Evolutionary conservation across 2,113 vertebrate species (phyloP).

Genomic region (Lagopus muta): DNA sequence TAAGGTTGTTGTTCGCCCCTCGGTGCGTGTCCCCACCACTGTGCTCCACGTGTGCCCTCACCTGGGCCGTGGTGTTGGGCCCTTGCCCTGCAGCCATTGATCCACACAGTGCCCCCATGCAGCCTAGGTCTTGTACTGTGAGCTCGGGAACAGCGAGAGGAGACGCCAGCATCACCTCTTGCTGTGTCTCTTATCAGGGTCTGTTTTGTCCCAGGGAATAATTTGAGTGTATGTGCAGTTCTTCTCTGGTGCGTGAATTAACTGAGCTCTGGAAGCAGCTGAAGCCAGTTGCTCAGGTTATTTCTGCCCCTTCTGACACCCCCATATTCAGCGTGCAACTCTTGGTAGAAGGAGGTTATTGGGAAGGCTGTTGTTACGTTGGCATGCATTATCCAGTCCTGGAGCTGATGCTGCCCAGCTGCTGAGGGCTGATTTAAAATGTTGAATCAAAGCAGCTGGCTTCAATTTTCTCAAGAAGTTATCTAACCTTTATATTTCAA

Average conservation of each 20-base stretch:
- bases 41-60: not conserved
- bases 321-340: not conserved
- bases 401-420: slow-evolving; percentile 36
- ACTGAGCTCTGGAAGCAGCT: not conserved
- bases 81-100: not conserved
- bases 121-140: rapidly evolving
- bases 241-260: not conserved
- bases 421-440: not conserved
- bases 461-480: not conserved
- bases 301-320: not conserved
- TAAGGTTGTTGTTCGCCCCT: too few species aligned
- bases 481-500: not conserved
- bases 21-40: not conserved
- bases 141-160: not conserved
- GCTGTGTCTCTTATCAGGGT: not conserved
- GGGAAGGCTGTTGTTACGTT: not conserved
- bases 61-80: not conserved
- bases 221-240: not conserved
- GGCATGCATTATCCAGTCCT: not conserved
- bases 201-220: rapidly evolving
- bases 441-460: not conserved
- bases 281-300: not conserved
- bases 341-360: slow-evolving; percentile 31
- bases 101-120: rapidly evolving
- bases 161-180: not conserved